These are phyloP conservation scores for Kradibia gibbosae DNA, from an alignment of 1,140 invertebrate genomes.

Conservation along the genomic window DNA sequence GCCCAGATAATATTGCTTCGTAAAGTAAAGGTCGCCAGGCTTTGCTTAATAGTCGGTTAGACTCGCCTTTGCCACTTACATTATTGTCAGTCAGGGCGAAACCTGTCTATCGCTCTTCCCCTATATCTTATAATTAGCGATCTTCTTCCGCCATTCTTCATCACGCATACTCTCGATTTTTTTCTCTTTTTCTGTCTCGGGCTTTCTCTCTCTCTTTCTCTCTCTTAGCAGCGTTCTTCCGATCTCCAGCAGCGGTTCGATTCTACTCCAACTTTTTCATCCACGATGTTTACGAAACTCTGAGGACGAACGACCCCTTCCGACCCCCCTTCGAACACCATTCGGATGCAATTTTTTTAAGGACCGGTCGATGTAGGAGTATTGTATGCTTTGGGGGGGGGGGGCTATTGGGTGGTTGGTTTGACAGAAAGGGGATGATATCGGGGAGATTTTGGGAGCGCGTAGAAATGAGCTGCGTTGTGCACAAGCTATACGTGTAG, in stretches of 20 bases:
- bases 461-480: too few species aligned
- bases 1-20: conserved; percentile 2
- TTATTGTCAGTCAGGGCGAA: conserved; percentile 58
- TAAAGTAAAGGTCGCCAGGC: too few species aligned
- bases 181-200: conserved; percentile 22
- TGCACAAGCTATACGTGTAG: not conserved
- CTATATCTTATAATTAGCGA: conserved; percentile 67
- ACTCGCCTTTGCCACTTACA: conserved; percentile 49
- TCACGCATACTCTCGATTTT: conserved; percentile 1
- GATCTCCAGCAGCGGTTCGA: not conserved
- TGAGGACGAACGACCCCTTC: not conserved
- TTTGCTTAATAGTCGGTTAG: too few species aligned
- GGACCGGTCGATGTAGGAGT: not conserved
- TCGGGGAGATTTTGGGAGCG: too few species aligned
- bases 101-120: conserved; percentile 55
- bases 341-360: conserved; percentile 24
- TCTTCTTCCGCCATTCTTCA: conserved; percentile 52
- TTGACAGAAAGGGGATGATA: too few species aligned
- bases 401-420: too few species aligned
- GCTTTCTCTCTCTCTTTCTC: conserved; percentile 30
- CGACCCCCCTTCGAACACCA: not conserved
- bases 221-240: not conserved
- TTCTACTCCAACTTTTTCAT: not conserved
- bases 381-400: not conserved
- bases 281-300: conserved; percentile 8